Evolutionary conservation across 2,113 vertebrate species (phyloP).

Genomic region (Grus americana): DNA sequence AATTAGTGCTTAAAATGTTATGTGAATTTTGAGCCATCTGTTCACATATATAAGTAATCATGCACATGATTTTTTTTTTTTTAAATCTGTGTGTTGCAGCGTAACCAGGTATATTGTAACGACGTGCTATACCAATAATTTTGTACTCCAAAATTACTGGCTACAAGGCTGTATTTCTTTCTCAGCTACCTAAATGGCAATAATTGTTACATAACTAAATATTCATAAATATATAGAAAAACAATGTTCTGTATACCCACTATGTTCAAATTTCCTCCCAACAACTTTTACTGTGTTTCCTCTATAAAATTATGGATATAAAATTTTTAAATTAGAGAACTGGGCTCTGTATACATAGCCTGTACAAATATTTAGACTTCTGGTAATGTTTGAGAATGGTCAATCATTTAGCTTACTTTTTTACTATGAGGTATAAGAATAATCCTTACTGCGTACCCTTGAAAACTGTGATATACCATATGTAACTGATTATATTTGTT

Average conservation of each 20-base stretch:
- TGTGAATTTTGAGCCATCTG: constrained; percentile 10
- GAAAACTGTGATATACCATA: not conserved
- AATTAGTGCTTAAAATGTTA: not conserved
- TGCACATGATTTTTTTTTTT: not conserved
- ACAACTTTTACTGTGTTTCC: not conserved
- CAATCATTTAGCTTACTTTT: constrained; percentile 21
- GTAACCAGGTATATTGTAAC: not conserved
- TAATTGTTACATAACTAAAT: not conserved
- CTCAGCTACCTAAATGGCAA: not conserved
- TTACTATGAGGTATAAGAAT: not conserved
- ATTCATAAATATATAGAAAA: not conserved
- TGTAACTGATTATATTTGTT: constrained; percentile 43
- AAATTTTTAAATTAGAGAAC: not conserved
- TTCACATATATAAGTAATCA: not conserved
- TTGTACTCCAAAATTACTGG: not conserved
- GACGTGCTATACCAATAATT: not conserved
- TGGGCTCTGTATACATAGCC: not conserved
- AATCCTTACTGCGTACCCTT: not conserved
- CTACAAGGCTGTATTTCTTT: not conserved
- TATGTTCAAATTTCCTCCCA: not conserved
- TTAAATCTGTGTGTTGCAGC: not conserved
- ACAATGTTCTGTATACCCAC: not conserved
- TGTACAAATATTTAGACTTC: constrained; percentile 21
- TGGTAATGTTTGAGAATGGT: not conserved
- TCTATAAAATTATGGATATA: not conserved